phyloP scores from a whole-genome alignment of 2,888 invertebrate species.

The Campaea margaritaria region DNA sequence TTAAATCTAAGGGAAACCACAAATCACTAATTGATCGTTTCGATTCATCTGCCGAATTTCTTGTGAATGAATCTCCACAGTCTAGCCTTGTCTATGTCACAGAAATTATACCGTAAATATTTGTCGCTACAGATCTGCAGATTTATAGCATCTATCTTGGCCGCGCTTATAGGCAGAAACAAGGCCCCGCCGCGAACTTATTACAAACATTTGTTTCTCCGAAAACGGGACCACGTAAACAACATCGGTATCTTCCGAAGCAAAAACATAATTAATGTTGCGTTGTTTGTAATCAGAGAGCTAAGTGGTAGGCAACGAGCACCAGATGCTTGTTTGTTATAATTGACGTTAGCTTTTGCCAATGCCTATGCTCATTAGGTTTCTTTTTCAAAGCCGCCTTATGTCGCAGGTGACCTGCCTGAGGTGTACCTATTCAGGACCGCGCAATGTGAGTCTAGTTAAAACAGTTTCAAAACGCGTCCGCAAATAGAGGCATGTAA shows the following conservation, averaged over 20 bases:
- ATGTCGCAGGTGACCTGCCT: too few relatives aligned
- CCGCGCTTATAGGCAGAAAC: slow-evolving; percentile 43
- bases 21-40: too few relatives aligned
- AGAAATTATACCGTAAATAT: slow-evolving; percentile 16
- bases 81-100: not conserved
- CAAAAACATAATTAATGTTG: slow-evolving; percentile 80
- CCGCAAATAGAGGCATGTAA: too few relatives aligned
- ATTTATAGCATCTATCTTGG: slow-evolving; percentile 36
- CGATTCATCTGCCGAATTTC: too few relatives aligned
- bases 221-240: slow-evolving; percentile 70
- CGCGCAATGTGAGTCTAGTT: too few relatives aligned
- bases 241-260: slow-evolving; percentile 71
- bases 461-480: too few relatives aligned
- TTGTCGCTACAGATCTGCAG: slow-evolving; percentile 9
- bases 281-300: slow-evolving; percentile 76
- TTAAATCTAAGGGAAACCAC: too few relatives aligned
- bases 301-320: slow-evolving; percentile 61
- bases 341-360: slow-evolving; percentile 27
- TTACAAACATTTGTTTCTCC: slow-evolving; percentile 71
- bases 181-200: slow-evolving; percentile 61
- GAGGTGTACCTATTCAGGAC: too few relatives aligned
- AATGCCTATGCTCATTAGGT: not conserved
- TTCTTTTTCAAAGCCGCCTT: too few relatives aligned
- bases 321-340: slow-evolving; percentile 60
- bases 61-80: not conserved